Base-by-base conservation (phyloP, 2,888 invertebrate species). In the Rhimphoctona megacephalus region DNA sequence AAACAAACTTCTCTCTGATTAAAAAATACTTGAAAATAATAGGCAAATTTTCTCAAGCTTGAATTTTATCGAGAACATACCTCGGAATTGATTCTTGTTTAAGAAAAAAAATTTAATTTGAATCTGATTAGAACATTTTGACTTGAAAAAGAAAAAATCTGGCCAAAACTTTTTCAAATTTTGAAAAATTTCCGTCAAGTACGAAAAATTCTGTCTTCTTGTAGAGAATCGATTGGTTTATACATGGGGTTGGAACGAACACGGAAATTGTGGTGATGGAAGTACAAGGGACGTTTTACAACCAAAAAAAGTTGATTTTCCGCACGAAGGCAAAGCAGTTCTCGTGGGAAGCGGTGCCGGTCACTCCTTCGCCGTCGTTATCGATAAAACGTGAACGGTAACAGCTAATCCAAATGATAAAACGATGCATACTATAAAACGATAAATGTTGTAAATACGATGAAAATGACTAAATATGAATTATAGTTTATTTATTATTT, bases 161-260 rank as follows among this genome's bases (percentile, higher is more conserved):
- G 39, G 8, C 36, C 4, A 36, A 7, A 36, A 36, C 9, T 1
- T 43, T 14, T 11, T 39, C 39, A 8, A 39, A 43, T 43, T 43
- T 43, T 43, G 8, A 43, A 9, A 43, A 43, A 11, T 2, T 43
- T 14, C 14, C 11, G 2, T 3, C 11, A 4, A 67, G 11, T 22
- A 49, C 19, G 36, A 33, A 30, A 25, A 17, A 33, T 76, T 7
- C 11, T 64, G n/a, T 17, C 8, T 30, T n/a, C n/a, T 81, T 76
- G 95, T 96, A 90, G 95, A 95, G 86, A 96, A 96, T 83, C 96
- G 96, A 49, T 95, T 95, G 73, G 93, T 98, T 8, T 96, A 96
- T 92, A 96, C 97, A 30, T 98, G 98, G 98, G 98, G 98, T 0
- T 98, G 98, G 98, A 98, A 98, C 94, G 98, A 98, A 92, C 98